Conservation (phyloP, 2,113 vertebrate species). For the Nycticebus coucang region DNA sequence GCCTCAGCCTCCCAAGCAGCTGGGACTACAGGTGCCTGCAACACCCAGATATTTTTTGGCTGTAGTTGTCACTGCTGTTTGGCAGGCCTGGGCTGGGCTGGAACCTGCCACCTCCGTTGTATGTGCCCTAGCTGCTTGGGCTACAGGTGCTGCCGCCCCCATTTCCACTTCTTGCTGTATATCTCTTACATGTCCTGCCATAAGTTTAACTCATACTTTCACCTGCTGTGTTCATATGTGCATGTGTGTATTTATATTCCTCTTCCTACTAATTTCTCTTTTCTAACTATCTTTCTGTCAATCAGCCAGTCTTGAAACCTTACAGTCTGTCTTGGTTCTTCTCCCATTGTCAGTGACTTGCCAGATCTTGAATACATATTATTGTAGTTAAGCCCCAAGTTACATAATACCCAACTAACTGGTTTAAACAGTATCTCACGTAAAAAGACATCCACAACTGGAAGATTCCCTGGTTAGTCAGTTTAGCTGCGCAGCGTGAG, state of each 20-base stretch:
- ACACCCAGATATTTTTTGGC: too few species aligned
- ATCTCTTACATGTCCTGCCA: neutral
- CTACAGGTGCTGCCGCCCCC: too few species aligned
- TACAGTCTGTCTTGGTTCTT: neutral
- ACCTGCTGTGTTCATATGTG: neutral
- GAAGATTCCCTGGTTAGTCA: neutral
- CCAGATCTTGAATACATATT: conserved; percentile 13
- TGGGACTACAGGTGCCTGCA: too few species aligned
- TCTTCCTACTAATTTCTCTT: conserved; percentile 13
- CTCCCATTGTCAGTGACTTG: neutral
- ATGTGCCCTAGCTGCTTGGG: too few species aligned
- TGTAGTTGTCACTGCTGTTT: too few species aligned
- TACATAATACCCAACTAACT: neutral
- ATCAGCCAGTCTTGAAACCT: neutral
- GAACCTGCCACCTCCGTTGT: too few species aligned
- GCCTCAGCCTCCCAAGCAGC: too few species aligned
- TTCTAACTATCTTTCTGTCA: neutral
- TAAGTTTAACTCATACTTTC: neutral
- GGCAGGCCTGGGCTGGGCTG: too few species aligned
- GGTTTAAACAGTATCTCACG: conserved; percentile 12
- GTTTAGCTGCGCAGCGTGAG: neutral
- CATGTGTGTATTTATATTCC: neutral
- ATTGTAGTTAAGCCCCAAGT: neutral
- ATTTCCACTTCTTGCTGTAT: neutral
- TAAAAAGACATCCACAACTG: neutral